A percentile compares a stretch with the other conserved stretches of the same genome.
Conservation (phyloP, 2,113 vertebrate species). For the Otocyon megalotis region DNA sequence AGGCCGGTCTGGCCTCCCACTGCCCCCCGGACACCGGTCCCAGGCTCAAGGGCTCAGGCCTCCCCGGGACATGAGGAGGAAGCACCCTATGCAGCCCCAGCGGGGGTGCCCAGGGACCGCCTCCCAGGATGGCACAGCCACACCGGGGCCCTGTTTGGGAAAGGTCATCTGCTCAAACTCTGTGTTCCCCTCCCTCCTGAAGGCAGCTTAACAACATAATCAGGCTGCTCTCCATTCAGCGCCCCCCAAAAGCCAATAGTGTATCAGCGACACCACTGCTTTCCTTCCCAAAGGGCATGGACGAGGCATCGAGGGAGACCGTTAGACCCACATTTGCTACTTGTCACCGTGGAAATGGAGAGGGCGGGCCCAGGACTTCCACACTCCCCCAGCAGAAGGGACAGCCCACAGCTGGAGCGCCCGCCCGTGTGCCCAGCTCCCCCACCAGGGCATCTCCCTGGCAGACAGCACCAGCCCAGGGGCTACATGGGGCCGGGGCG, state of each 20-base stretch:
- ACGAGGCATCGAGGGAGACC: background rate
- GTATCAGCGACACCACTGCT: accelerated
- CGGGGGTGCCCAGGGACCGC: too few species aligned
- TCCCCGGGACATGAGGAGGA: background rate
- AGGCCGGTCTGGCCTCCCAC: background rate
- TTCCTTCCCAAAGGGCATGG: accelerated
- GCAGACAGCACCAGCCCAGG: background rate
- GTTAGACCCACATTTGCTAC: accelerated
- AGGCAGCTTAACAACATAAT: background rate
- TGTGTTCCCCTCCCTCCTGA: accelerated
- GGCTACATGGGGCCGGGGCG: too few species aligned
- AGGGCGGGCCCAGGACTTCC: background rate
- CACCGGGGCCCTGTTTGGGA: too few species aligned
- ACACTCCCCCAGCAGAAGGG: background rate
- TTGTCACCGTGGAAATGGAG: accelerated
- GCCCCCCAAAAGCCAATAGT: background rate
- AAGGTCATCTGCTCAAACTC: background rate
- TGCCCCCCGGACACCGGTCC: background rate
- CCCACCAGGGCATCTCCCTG: background rate
- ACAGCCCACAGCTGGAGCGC: accelerated
- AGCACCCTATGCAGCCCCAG: background rate
- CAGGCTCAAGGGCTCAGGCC: background rate
- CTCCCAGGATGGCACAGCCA: accelerated
- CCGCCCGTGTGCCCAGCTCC: background rate
- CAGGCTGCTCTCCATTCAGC: too few species aligned